Percentiles rank a stretch among this genome's conserved stretches.
Evolutionary conservation across 2,888 invertebrate genomes (phyloP).

Genomic region (Megaustenia siamemsis): DNA sequence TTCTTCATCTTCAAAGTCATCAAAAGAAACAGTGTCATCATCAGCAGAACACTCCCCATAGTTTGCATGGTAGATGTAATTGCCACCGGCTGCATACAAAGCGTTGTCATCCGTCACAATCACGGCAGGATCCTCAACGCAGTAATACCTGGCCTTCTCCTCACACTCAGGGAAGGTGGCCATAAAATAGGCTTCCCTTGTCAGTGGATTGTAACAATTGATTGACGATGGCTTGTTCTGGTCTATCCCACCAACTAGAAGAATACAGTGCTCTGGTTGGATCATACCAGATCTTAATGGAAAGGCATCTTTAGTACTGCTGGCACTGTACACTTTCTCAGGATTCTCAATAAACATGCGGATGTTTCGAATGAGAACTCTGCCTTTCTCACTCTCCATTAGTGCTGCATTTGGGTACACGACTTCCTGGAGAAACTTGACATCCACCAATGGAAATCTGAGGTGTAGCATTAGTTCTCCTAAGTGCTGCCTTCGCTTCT

Average conservation of each 20-base stretch:
- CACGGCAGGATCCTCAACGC: slow-evolving; percentile 76
- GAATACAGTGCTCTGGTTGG: slow-evolving; percentile 76
- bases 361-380: slow-evolving; percentile 67
- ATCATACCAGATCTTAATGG: slow-evolving; percentile 77
- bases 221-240: slow-evolving; percentile 71
- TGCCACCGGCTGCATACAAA: slow-evolving; percentile 77
- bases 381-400: slow-evolving; percentile 65
- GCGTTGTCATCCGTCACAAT: slow-evolving; percentile 76
- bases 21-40: slow-evolving; percentile 71
- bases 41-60: slow-evolving; percentile 73
- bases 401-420: slow-evolving; percentile 66
- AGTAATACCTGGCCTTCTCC: slow-evolving; percentile 70
- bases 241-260: slow-evolving; percentile 76
- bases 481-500: slow-evolving; percentile 62
- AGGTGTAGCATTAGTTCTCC: slow-evolving; percentile 71
- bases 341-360: slow-evolving; percentile 72
- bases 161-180: slow-evolving; percentile 72
- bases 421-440: slow-evolving; percentile 68
- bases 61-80: slow-evolving; percentile 75
- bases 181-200: slow-evolving; percentile 77
- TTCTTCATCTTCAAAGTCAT: slow-evolving; percentile 76
- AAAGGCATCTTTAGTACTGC: slow-evolving; percentile 69
- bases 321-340: slow-evolving; percentile 67
- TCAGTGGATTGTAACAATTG: slow-evolving; percentile 78
- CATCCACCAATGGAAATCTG: slow-evolving; percentile 70